A percentile compares a stretch with the other conserved stretches of the same genome.
phyloP scores from a whole-genome alignment of 2,888 invertebrate species.

The Pandemis corylana region DNA sequence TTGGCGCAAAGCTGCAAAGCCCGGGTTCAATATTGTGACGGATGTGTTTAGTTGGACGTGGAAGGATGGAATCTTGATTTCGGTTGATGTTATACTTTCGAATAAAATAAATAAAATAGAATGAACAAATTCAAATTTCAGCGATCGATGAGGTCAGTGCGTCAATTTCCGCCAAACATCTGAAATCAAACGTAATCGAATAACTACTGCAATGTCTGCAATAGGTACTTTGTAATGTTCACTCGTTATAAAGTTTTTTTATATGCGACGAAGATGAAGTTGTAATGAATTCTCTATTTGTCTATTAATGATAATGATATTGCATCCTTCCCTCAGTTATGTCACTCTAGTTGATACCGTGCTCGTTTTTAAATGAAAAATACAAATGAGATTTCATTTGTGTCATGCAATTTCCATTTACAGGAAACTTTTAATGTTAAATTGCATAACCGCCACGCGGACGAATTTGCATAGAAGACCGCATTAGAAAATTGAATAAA shows the following conservation, averaged over 20 bases:
- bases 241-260: too few relatives aligned
- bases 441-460: neutral
- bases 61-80: constrained; percentile 5
- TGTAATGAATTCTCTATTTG: too few relatives aligned
- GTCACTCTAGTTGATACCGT: neutral
- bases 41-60: constrained; percentile 22
- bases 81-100: neutral
- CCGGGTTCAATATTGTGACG: constrained; percentile 22
- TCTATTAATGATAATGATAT: too few relatives aligned
- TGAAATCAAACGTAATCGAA: too few relatives aligned
- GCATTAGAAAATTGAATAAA: neutral
- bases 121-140: neutral
- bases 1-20: constrained; percentile 25
- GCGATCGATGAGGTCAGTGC: too few relatives aligned
- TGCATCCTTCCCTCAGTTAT: too few relatives aligned
- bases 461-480: neutral
- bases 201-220: too few relatives aligned
- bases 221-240: too few relatives aligned
- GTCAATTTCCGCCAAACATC: too few relatives aligned
- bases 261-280: too few relatives aligned
- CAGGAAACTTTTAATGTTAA: neutral
- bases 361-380: neutral
- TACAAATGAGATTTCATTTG: neutral
- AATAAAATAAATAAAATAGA: too few relatives aligned
- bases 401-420: neutral